Evolutionary conservation across 2,888 invertebrate species (phyloP), one percentile per base, ranked within the genome.

Genomic region (Drosophila paramelanica): DNA sequence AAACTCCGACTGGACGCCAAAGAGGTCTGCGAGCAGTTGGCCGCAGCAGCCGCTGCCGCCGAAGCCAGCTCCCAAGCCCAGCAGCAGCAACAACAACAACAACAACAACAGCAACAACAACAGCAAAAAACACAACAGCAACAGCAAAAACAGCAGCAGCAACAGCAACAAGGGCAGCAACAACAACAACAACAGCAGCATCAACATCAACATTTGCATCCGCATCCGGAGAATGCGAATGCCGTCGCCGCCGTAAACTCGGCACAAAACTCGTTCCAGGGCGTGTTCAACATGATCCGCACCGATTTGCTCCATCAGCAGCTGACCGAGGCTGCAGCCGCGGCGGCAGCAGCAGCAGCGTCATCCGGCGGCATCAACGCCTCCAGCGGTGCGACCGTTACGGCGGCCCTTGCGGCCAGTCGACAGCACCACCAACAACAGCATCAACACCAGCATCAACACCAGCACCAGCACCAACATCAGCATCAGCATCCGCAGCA

Each of bases 231-330:
- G 17, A 39, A n/a, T 14, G 14, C 27, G 10, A 31, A 8, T 8
- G 2, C 8, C 31, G 2, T 8, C 2, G 31, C 31, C 1, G 31
- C 8, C 2, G 8, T 8, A 3, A 2, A 8, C 8, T 8, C 25
- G 25, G 82, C 89, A 2, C 71, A 59, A n/a, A 81, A 90, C 11
- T 90, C 92, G 0, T 73, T 91, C 20, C 91, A 92, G 33, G 91
- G 90, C 0, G 68, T 91, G 8, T 84, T 91, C 46, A 90, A 89
- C 52, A 89, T 90, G 27, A 86, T 91, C 45, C 89, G 90, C 52
- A 90, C 77, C 49, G 91, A 82, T 43, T 73, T 74, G 11, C 57
- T 85, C 55, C 78, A 70, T 49, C 84, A 79, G 27, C 88, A 87
- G 51, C 36, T 81, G 0, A 72, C 69, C 25, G 86, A 88, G 8